Base-by-base conservation (phyloP, 2,888 invertebrate species). In the Agonum fuliginosum region DNA sequence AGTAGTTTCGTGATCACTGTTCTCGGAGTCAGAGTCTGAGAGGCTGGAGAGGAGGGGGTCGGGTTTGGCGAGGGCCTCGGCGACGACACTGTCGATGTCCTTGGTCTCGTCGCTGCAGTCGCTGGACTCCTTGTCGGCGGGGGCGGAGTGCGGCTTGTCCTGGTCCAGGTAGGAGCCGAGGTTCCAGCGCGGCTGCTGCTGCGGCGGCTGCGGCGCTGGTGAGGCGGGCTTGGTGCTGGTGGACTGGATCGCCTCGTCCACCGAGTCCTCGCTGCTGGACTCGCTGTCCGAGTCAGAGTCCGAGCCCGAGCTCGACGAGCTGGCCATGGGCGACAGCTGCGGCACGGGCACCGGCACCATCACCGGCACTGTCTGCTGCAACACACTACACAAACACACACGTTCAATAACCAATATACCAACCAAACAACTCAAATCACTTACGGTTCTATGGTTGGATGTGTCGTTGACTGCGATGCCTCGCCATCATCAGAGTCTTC, bases 401-500 rank as follows among this genome's bases (percentile, higher is more conserved):
- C n/a, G n/a, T n/a, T n/a, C n/a, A n/a, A n/a, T n/a, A n/a, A n/a
- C n/a, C n/a, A n/a, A n/a, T n/a, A n/a, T n/a, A n/a, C n/a, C n/a
- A n/a, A n/a, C n/a, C n/a, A n/a, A n/a, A n/a, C n/a, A n/a, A n/a
- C n/a, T n/a, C n/a, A n/a, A n/a, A n/a, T 14, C 58, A 83, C 85
- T 84, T 83, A 86, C 86, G 84, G 87, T 82, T 86, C 86, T 80
- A 85, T 83, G 78, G 85, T 84, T 80, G 87, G 85, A 82, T 88
- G 83, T 62, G 84, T 83, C 79, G 84, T 83, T 78, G 84, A 79
- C 80, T 83, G 82, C 80, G 82, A 74, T 74, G 81, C 72, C 78
- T 82, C 80, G 43, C 46, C 22, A 83, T 95, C 94, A 82, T 95
- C 95, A 83, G 94, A 95, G 85, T 94, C 89, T 80, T 90, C 95